Base-by-base conservation (phyloP, 53 echinoderm and acorn worm species). In the Zoroaster sp. region DNA sequence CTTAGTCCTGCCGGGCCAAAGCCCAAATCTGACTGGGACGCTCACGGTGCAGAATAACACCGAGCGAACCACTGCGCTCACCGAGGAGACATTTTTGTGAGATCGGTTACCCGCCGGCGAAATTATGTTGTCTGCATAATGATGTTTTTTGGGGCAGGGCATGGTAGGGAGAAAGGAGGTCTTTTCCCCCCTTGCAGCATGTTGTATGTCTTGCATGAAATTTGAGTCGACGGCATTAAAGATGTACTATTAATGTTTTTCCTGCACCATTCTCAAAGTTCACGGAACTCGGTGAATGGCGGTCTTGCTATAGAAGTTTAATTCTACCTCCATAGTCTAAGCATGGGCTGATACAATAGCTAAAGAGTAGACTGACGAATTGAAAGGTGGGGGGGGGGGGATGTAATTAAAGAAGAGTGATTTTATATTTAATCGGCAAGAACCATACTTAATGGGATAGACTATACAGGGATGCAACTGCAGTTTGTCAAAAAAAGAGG, bases 81-180 rank as follows among this genome's bases (percentile, higher is more conserved):
- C 21, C 17, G 68, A 34, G 66, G 85, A 38, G 44, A 85, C 66
- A 40, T 65, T 23, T 36, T 66, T 31, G 33, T 75, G 75, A 63
- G 78, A 32, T 78, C 36, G 46, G 54, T 59, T 78, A 46, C 82
- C 82, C 82, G 72, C 85, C 52, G 71, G 72, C 49, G 30, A 70
- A 85, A 69, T 85, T 85, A 85, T 85, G 85, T 85, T 70, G 85
- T 85, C 85, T 44, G 85, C 52, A 72, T 85, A 85, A 71, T 72
- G 72, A 72, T 72, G 72, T 71, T 85, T 70, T 81, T 69, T 47
- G 71, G 63, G 30, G 72, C 85, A 85, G 49, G 25, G 70, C 49
- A 85, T 71, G 71, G 70, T 20, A 71, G 85, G 70, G 70, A 28
- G 43, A 12, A 45, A 39, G 4, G 18, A 78, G 59, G 38, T 54